These are phyloP conservation scores for Sycophila sp. DNA, from an alignment of 1,140 invertebrate genomes.

Conservation along the genomic window DNA sequence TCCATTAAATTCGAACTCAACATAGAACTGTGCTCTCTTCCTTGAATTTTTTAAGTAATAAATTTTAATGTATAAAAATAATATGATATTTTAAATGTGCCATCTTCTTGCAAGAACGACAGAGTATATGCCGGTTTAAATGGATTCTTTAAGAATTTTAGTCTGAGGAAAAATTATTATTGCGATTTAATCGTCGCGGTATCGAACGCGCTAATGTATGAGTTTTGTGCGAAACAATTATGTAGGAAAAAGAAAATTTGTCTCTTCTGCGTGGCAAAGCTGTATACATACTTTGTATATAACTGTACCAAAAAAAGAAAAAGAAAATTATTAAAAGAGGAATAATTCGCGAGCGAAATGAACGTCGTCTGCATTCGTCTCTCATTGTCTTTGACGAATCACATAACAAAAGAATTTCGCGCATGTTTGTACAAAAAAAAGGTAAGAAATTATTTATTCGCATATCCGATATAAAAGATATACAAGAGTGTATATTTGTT, in stretches of 20 bases:
- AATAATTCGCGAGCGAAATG: constrained; percentile 20
- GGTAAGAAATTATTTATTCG: constrained; percentile 12
- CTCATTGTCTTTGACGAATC: constrained; percentile 19
- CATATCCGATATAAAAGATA: not conserved
- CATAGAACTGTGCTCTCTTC: not conserved
- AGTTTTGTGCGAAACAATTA: not conserved
- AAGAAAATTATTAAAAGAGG: constrained; percentile 14
- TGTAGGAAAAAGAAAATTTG: constrained; percentile 27
- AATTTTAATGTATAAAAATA: not conserved
- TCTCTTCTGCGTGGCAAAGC: constrained; percentile 30
- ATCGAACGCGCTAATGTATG: constrained; percentile 3
- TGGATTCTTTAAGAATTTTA: not conserved
- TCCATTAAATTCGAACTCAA: not conserved
- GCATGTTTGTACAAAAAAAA: constrained; percentile 33
- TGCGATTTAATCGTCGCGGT: not conserved
- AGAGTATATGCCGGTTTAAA: not conserved
- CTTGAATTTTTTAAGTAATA: not conserved
- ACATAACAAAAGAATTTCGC: not conserved
- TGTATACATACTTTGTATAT: constrained; percentile 51
- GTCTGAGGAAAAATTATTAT: not conserved
- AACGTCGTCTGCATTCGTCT: constrained; percentile 21
- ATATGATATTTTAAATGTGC: constrained; percentile 8
- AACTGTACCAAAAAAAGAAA: constrained; percentile 40
- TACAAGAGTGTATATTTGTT: constrained; percentile 11
- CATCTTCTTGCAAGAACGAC: constrained; percentile 7